Conservation (phyloP, 2,888 invertebrate genomes). For the Trimorus sp. region DNA sequence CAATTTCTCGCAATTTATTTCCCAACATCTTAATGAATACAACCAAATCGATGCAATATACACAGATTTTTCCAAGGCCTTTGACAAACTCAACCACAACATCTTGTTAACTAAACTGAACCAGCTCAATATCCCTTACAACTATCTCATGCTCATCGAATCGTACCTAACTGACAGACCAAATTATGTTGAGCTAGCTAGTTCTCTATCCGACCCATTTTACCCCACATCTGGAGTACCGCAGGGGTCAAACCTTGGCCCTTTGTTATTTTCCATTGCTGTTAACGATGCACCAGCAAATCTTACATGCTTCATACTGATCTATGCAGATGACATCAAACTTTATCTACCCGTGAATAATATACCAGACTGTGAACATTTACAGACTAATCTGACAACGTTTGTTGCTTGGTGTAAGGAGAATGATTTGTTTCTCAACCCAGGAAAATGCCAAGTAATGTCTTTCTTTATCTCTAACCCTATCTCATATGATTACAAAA, state of each 20-base stretch:
- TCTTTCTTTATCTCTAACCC: background rate
- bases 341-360: background rate
- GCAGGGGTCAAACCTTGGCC: slow-evolving; percentile 15
- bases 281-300: background rate
- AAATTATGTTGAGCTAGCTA: too few relatives aligned
- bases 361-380: too few relatives aligned
- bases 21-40: background rate
- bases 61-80: slow-evolving; percentile 20
- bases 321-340: slow-evolving; percentile 11
- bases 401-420: background rate
- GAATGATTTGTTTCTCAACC: background rate
- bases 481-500: background rate
- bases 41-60: slow-evolving; percentile 22
- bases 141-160: background rate
- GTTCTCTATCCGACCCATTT: background rate
- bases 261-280: background rate
- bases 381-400: background rate
- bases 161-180: background rate
- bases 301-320: background rate
- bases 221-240: slow-evolving; percentile 10
- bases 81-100: slow-evolving; percentile 1
- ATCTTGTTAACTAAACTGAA: slow-evolving; percentile 1
- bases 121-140: background rate
- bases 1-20: background rate
- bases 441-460: slow-evolving; percentile 8